Percentiles rank a stretch among this genome's conserved stretches.
phyloP scores from a whole-genome alignment of 2,113 vertebrate species.

The Sula dactylatra region DNA sequence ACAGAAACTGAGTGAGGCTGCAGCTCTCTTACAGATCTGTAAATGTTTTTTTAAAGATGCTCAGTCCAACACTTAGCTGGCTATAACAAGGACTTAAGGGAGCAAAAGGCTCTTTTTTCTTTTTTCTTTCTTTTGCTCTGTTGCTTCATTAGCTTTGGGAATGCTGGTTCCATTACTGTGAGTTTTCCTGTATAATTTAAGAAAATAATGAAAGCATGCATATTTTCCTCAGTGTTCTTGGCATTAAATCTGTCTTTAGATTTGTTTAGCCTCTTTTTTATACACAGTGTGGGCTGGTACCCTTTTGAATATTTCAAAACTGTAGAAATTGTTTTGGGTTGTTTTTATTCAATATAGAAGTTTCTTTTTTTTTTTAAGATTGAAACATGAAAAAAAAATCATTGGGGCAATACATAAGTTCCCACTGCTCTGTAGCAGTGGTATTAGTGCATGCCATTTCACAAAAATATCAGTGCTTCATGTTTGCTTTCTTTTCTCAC shows the following conservation, averaged over 20 bases:
- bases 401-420: background rate
- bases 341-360: background rate
- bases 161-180: slow-evolving; percentile 79
- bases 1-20: slow-evolving; percentile 72
- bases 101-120: slow-evolving; percentile 72
- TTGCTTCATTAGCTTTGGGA: slow-evolving; percentile 84
- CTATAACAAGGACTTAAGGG: slow-evolving; percentile 95
- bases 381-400: background rate
- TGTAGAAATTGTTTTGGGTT: slow-evolving; percentile 31
- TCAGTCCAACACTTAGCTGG: slow-evolving; percentile 85
- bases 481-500: background rate
- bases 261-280: slow-evolving; percentile 57
- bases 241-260: slow-evolving; percentile 62
- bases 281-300: slow-evolving; percentile 9
- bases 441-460: background rate
- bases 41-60: slow-evolving; percentile 84
- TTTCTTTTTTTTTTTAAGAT: background rate
- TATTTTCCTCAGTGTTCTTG: slow-evolving; percentile 52
- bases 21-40: slow-evolving; percentile 77
- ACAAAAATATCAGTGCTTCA: background rate
- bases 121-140: slow-evolving; percentile 69
- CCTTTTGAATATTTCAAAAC: slow-evolving; percentile 65
- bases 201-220: slow-evolving; percentile 69
- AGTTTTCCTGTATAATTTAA: slow-evolving; percentile 85
- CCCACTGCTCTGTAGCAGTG: background rate